phyloP scores from a whole-genome alignment of 2,797 vertebrate genomes.

The Linurgus olivaceus region DNA sequence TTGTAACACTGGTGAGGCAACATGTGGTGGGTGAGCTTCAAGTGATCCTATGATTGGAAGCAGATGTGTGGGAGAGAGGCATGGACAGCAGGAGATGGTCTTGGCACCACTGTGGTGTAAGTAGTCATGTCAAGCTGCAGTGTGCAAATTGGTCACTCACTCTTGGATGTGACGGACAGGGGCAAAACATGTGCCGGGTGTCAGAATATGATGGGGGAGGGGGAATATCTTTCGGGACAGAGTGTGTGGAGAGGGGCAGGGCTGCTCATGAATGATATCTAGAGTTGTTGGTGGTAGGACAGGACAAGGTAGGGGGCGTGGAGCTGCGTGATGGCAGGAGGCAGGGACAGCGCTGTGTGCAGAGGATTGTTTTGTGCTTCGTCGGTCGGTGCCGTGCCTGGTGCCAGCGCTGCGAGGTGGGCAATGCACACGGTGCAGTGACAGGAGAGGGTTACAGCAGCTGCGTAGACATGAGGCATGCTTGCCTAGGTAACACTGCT shows the following conservation, averaged over 20 bases:
- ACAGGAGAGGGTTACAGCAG: background rate
- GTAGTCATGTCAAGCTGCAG: background rate
- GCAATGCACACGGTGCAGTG: accelerated
- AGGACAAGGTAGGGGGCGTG: background rate
- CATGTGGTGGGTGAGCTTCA: background rate
- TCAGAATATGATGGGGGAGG: accelerated
- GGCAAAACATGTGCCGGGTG: background rate
- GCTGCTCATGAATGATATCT: background rate
- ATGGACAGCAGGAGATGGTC: background rate
- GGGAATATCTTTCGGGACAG: background rate
- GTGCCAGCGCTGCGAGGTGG: accelerated
- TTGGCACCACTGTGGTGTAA: background rate
- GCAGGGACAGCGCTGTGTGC: background rate
- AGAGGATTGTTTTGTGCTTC: background rate
- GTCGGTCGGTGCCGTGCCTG: too few species aligned
- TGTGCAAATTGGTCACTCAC: background rate
- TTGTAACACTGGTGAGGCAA: background rate
- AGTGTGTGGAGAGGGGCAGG: accelerated
- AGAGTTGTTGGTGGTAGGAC: background rate
- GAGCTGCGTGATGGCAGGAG: background rate
- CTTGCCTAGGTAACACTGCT: background rate
- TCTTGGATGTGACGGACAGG: background rate
- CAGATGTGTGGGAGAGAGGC: background rate
- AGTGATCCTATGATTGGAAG: background rate
- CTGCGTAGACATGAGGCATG: background rate